phyloP scores from a whole-genome alignment of 2,113 vertebrate species.

The Pachypanchax playfairii region DNA sequence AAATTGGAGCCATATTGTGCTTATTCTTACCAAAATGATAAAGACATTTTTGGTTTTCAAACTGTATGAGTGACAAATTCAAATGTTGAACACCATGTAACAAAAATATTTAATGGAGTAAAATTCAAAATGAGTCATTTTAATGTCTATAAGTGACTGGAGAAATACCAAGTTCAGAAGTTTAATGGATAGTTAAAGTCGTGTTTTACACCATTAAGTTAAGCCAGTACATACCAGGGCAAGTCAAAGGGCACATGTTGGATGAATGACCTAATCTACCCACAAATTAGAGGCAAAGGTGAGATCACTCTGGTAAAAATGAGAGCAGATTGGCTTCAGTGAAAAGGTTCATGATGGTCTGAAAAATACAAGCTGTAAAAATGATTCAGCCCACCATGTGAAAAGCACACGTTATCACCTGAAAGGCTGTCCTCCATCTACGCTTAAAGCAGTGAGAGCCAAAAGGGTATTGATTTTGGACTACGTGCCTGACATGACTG shows the following conservation, averaged over 20 bases:
- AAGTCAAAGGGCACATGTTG: slow-evolving; percentile 25
- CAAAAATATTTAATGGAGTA: no score
- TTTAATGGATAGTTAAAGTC: slow-evolving; percentile 43
- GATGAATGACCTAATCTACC: slow-evolving; percentile 23
- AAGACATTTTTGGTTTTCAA: no score
- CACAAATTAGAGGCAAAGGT: slow-evolving; percentile 27
- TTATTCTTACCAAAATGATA: no score
- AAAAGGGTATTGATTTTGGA: slow-evolving; percentile 53
- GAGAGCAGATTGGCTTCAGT: slow-evolving; percentile 30
- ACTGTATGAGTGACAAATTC: no score
- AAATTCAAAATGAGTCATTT: no score
- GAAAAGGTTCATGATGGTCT: not conserved
- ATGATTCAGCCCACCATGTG: slow-evolving; percentile 25
- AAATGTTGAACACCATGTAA: no score
- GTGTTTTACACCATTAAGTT: slow-evolving; percentile 34
- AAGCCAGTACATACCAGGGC: slow-evolving; percentile 23
- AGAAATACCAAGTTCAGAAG: slow-evolving; percentile 27
- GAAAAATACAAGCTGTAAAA: slow-evolving; percentile 31
- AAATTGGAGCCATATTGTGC: no score
- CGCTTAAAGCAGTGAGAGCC: slow-evolving; percentile 15
- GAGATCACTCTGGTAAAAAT: slow-evolving; percentile 28
- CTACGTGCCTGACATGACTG: slow-evolving; percentile 23
- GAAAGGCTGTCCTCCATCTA: slow-evolving; percentile 18
- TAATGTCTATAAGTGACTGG: not conserved
- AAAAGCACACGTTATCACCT: slow-evolving; percentile 34